Evolutionary conservation across 2,113 vertebrate species (phyloP).

Genomic region (Neotragus moschatus): DNA sequence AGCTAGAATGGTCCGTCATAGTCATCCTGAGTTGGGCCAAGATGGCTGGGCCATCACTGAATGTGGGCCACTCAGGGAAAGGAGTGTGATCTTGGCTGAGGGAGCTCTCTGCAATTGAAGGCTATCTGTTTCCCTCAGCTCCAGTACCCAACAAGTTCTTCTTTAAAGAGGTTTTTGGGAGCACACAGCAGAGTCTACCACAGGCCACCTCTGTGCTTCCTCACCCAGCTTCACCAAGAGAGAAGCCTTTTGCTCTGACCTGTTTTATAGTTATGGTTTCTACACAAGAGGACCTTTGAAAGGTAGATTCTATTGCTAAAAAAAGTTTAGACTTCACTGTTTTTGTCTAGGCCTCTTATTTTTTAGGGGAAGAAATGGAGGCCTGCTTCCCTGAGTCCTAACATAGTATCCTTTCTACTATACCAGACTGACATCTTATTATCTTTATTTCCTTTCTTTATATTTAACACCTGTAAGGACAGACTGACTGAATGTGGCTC

Average conservation of each 20-base stretch:
- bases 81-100: not conserved
- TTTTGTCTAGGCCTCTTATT: not conserved
- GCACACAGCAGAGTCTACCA: not conserved
- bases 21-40: not conserved
- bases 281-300: not conserved
- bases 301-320: not conserved
- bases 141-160: not conserved
- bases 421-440: not conserved
- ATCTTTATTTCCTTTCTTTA: not conserved
- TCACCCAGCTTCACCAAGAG: not conserved
- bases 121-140: not conserved
- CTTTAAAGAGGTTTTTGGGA: not conserved
- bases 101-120: not conserved
- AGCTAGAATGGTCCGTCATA: not conserved
- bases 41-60: not conserved
- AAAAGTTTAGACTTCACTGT: not conserved
- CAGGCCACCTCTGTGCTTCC: not conserved
- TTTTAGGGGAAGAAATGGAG: not conserved
- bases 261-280: not conserved
- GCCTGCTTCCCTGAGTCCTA: not conserved
- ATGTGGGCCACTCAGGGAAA: not conserved
- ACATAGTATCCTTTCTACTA: not conserved
- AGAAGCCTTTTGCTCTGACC: not conserved
- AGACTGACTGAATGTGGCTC: not conserved
- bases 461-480: not conserved